phyloP scores from a whole-genome alignment of 2,888 invertebrate species.

The Chrysotoxum bicinctum region DNA sequence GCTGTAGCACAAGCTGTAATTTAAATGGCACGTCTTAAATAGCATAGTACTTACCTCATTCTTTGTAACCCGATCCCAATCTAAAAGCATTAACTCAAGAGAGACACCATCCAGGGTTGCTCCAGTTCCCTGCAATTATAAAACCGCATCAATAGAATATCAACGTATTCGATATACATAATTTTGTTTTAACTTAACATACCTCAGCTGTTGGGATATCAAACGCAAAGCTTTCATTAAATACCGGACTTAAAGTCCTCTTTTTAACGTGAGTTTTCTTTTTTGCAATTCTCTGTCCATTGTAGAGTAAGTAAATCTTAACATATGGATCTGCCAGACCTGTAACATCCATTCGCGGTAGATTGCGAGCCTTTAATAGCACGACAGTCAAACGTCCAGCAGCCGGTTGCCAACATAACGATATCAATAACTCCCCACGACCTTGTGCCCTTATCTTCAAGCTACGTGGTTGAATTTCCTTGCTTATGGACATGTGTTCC shows the following conservation, averaged over 20 bases:
- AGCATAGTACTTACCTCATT: slow-evolving; percentile 88
- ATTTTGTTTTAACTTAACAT: slow-evolving; percentile 14
- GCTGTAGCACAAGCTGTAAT: no score
- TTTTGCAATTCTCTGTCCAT: slow-evolving; percentile 98
- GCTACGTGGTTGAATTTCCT: slow-evolving; percentile 96
- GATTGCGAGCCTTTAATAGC: slow-evolving; percentile 96
- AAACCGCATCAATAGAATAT: neutral
- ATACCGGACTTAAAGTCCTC: slow-evolving; percentile 97
- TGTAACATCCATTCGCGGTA: slow-evolving; percentile 99
- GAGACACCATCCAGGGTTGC: slow-evolving; percentile 81
- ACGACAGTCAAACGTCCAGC: slow-evolving; percentile 97
- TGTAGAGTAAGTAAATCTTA: slow-evolving; percentile 97
- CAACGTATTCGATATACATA: neutral
- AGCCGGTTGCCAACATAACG: slow-evolving; percentile 98
- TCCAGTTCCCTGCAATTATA: slow-evolving; percentile 78
- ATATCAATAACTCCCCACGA: slow-evolving; percentile 96
- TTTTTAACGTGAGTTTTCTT: slow-evolving; percentile 99
- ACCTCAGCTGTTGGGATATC: slow-evolving; percentile 92
- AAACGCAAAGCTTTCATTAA: slow-evolving; percentile 99
- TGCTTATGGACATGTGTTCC: slow-evolving; percentile 90
- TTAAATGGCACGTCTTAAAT: no score
- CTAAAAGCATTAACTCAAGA: slow-evolving; percentile 84
- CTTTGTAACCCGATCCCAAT: slow-evolving; percentile 99
- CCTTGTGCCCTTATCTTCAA: slow-evolving; percentile 96
- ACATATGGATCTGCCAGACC: slow-evolving; percentile 98